phyloP scores from a whole-genome alignment of 1,140 invertebrate genomes.

The Brachionus rubens region DNA sequence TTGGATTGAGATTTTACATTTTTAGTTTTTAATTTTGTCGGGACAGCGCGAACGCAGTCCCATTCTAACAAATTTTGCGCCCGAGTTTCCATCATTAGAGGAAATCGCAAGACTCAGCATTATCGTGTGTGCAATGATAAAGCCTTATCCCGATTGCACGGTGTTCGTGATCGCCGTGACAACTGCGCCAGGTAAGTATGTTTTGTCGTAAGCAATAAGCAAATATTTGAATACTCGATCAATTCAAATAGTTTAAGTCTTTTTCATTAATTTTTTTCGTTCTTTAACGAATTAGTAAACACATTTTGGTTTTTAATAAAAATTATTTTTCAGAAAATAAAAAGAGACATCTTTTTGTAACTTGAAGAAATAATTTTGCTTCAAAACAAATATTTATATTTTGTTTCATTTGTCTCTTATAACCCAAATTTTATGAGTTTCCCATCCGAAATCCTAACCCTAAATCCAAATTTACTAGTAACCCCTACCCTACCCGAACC shows the following conservation, averaged over 20 bases:
- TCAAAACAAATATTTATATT: too few species aligned
- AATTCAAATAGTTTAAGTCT: neutral
- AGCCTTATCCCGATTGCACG: conserved; percentile 45
- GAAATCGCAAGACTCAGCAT: conserved; percentile 46
- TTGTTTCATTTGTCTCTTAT: too few species aligned
- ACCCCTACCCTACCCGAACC: too few species aligned
- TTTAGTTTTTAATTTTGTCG: conserved; percentile 29
- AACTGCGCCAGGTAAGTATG: conserved; percentile 47
- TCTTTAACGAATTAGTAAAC: too few species aligned
- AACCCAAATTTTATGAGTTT: too few species aligned
- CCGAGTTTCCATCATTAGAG: conserved; percentile 47
- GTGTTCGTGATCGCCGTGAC: conserved; percentile 46
- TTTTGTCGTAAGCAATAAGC: neutral
- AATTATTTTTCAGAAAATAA: too few species aligned
- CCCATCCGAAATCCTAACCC: too few species aligned
- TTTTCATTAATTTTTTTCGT: conserved; percentile 15
- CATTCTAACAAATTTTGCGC: conserved; percentile 47
- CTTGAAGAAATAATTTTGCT: too few species aligned
- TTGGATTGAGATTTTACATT: too few species aligned
- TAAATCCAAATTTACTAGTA: too few species aligned
- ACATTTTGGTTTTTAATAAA: too few species aligned
- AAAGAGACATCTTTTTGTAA: too few species aligned
- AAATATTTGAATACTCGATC: neutral
- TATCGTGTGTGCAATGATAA: conserved; percentile 44
- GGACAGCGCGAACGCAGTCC: conserved; percentile 47